A percentile compares a stretch with the other conserved stretches of the same genome.
Conservation (phyloP, 2,113 vertebrate species). For the Rhabdomys dilectus region DNA sequence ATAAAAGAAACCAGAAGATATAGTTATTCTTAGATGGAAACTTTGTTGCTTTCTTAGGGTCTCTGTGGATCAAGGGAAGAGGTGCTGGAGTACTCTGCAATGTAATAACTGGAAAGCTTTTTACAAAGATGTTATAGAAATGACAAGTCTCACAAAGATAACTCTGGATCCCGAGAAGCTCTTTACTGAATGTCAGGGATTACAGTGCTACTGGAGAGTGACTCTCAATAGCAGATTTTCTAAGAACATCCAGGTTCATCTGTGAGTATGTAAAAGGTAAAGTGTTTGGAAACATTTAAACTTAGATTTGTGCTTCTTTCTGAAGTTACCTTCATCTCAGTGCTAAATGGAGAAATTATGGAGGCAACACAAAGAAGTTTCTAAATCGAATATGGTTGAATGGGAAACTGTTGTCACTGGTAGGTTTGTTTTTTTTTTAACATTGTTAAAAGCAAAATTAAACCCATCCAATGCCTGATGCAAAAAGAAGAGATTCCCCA, state of each 20-base stretch:
- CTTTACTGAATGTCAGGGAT: background rate
- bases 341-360: background rate
- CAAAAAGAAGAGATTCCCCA: background rate
- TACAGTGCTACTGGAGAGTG: background rate
- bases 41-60: background rate
- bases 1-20: background rate
- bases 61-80: background rate
- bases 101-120: background rate
- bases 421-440: background rate
- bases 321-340: background rate
- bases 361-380: background rate
- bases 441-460: background rate
- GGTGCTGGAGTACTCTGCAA: no score
- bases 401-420: background rate
- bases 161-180: background rate
- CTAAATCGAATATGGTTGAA: background rate
- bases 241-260: background rate
- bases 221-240: background rate
- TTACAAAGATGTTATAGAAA: background rate
- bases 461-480: background rate
- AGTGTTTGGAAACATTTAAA: background rate
- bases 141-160: background rate
- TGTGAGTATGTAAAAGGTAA: background rate
- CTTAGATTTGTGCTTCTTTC: conserved; percentile 14
- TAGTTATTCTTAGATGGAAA: background rate